Conservation (phyloP, 2,113 vertebrate species). For the Nansenia antarctica region DNA sequence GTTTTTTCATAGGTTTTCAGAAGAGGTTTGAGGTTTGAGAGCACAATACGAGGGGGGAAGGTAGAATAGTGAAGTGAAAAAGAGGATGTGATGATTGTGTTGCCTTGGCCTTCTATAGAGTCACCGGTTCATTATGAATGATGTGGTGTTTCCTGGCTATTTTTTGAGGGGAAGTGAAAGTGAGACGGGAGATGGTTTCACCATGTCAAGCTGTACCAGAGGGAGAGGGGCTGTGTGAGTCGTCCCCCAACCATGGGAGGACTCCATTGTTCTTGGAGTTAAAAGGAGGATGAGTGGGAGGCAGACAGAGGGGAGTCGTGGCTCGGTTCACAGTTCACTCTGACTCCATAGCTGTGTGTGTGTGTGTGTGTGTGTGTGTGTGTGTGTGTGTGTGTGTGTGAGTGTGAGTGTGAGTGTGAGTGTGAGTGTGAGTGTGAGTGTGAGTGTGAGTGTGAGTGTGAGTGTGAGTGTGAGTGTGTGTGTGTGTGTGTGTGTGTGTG, state of each 20-base stretch:
- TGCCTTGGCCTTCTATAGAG: neutral
- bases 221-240: constrained; percentile 52
- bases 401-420: too few relatives aligned
- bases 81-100: neutral
- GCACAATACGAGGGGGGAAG: neutral
- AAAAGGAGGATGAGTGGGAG: neutral
- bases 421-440: too few relatives aligned
- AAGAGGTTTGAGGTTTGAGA: neutral
- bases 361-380: constrained; percentile 32
- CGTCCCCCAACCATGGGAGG: constrained; percentile 42
- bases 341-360: constrained; percentile 13
- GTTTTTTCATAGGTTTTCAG: too few relatives aligned
- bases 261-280: constrained; percentile 46
- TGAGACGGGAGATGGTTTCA: constrained; percentile 19
- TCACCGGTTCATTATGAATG: neutral
- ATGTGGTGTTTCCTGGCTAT: too few relatives aligned
- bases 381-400: neutral
- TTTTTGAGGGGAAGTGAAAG: constrained; percentile 58
- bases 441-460: too few relatives aligned
- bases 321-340: neutral
- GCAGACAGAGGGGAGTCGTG: neutral
- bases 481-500: too few relatives aligned
- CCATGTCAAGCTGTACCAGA: constrained; percentile 25
- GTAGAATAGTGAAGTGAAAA: neutral
- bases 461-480: too few relatives aligned